A percentile compares a stretch with the other conserved stretches of the same genome.
phyloP scores from a whole-genome alignment of 2,113 vertebrate species.

The Ciconia maguari region DNA sequence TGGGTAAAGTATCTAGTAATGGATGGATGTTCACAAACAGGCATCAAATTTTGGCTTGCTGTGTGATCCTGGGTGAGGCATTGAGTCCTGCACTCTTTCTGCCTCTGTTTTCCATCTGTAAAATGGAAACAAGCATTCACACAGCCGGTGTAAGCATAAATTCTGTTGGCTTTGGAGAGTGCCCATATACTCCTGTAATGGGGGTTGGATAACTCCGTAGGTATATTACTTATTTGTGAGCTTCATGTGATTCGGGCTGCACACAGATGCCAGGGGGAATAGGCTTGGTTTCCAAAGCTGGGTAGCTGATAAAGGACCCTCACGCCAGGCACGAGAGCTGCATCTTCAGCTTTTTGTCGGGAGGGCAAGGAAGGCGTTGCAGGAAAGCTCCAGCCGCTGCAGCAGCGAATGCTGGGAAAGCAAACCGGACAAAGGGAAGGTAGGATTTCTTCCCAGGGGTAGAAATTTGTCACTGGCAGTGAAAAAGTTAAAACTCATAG shows the following conservation, averaged over 20 bases:
- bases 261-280: too few species aligned
- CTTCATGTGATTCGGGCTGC: neutral
- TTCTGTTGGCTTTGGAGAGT: neutral
- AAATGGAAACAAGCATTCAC: neutral
- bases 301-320: neutral
- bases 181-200: fast-evolving
- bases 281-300: neutral
- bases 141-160: fast-evolving
- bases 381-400: neutral
- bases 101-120: neutral
- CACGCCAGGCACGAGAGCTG: neutral
- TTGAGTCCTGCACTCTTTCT: neutral
- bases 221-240: neutral
- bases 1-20: neutral
- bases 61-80: neutral
- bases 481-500: slow-evolving; percentile 70
- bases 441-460: slow-evolving; percentile 18
- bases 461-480: slow-evolving; percentile 20
- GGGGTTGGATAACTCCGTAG: fast-evolving
- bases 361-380: neutral
- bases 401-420: neutral
- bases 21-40: neutral
- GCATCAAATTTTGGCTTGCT: neutral
- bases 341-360: neutral
- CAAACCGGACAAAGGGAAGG: neutral